Evolutionary conservation across 2,797 vertebrate species (phyloP).

Genomic region (Apogon hyalosoma): DNA sequence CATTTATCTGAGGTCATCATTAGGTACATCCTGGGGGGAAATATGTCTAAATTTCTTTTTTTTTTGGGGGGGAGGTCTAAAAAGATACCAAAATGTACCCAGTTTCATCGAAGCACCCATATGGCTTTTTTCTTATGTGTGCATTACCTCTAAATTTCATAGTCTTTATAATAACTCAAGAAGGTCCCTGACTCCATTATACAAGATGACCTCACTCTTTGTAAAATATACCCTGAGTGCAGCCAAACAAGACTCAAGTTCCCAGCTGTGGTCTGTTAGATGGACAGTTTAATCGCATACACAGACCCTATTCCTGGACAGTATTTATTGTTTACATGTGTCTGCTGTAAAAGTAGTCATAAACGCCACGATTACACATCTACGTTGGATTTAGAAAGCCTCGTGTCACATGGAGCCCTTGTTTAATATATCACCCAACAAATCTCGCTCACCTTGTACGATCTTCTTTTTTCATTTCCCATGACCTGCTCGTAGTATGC

Average conservation of each 20-base stretch:
- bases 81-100: too few relatives aligned
- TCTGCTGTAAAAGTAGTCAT: constrained; percentile 18
- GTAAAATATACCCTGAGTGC: constrained; percentile 5
- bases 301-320: neutral
- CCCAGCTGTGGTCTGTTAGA: constrained; percentile 1
- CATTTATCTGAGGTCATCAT: too few relatives aligned
- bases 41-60: too few relatives aligned
- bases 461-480: constrained; percentile 18
- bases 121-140: too few relatives aligned
- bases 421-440: constrained; percentile 35
- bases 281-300: constrained; percentile 19
- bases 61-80: too few relatives aligned
- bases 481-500: constrained; percentile 20
- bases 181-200: neutral
- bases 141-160: neutral
- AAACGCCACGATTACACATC: constrained; percentile 18
- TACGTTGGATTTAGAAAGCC: constrained; percentile 14
- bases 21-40: too few relatives aligned
- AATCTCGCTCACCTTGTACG: constrained; percentile 16
- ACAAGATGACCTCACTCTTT: constrained; percentile 8
- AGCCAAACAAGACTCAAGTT: neutral
- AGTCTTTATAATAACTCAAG: neutral
- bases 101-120: too few relatives aligned
- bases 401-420: constrained; percentile 9
- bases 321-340: constrained; percentile 30